phyloP scores from a whole-genome alignment of 30 jellyfish, hydroid and myxozoan species.

The Nemopilema nomurai region DNA sequence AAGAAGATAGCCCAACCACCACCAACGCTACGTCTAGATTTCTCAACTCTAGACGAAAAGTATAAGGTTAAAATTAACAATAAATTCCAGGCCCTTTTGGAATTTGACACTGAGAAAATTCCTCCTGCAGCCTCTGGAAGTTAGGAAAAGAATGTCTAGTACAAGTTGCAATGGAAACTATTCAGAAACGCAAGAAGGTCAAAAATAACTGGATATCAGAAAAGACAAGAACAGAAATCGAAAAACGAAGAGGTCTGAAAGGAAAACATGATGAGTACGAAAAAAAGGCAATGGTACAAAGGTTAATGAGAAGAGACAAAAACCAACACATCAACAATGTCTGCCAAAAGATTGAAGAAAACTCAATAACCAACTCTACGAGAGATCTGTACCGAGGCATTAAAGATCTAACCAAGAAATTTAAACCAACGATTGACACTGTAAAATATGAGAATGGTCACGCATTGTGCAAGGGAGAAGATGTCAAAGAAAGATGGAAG shows the following conservation, averaged over 20 bases:
- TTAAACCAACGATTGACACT: too few species aligned
- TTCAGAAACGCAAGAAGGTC: background rate
- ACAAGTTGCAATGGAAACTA: constrained; percentile 9
- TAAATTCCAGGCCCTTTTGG: constrained; percentile 1
- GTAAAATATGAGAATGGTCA: constrained; percentile 1
- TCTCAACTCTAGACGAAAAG: background rate
- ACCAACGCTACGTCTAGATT: constrained; percentile 9
- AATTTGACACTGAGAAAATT: background rate
- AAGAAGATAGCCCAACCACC: constrained; percentile 27
- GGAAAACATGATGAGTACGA: background rate
- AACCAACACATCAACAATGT: background rate
- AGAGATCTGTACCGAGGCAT: constrained; percentile 9
- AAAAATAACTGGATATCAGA: background rate
- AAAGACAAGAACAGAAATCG: constrained; percentile 2
- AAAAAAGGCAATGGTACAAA: background rate
- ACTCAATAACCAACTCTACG: constrained; percentile 8
- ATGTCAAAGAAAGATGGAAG: constrained; percentile 27
- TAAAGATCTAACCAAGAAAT: constrained; percentile 6
- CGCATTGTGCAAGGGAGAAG: background rate
- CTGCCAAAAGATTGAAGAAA: constrained; percentile 2
- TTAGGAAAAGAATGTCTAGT: constrained; percentile 1
- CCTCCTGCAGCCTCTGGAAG: constrained; percentile 4
- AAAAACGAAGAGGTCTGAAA: constrained; percentile 6
- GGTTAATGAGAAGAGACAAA: constrained; percentile 17
- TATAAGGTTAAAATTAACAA: background rate